Percentiles rank a stretch among this genome's conserved stretches.
phyloP scores from a whole-genome alignment of 2,888 invertebrate genomes.

The Sceliomorpha sp. region DNA sequence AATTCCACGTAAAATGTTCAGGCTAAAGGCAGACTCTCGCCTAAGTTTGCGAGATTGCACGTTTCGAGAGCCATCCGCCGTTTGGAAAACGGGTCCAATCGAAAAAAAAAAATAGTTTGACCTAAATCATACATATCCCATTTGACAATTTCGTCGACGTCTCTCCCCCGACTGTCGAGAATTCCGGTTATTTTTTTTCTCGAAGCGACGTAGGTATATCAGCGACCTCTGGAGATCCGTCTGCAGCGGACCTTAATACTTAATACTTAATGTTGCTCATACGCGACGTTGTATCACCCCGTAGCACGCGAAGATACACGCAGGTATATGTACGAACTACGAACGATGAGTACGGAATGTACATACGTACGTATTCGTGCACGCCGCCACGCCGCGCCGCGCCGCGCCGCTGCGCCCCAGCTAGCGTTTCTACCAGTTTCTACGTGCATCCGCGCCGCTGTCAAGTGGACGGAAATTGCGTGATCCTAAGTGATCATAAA shows the following conservation, averaged over 20 bases:
- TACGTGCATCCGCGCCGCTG: slow-evolving; percentile 21
- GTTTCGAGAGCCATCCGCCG: too few relatives aligned
- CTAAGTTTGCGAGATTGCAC: too few relatives aligned
- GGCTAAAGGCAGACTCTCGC: too few relatives aligned
- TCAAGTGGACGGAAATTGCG: slow-evolving; percentile 43
- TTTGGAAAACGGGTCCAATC: too few relatives aligned
- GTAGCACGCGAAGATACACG: slow-evolving; percentile 23
- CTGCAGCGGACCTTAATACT: slow-evolving; percentile 30
- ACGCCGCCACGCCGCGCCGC: not conserved
- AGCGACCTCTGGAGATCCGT: slow-evolving; percentile 38
- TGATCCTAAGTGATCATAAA: slow-evolving; percentile 46
- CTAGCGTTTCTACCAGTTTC: slow-evolving; percentile 15
- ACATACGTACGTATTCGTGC: slow-evolving; percentile 2
- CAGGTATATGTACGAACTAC: too few relatives aligned
- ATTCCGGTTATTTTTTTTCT: too few relatives aligned
- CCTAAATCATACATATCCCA: too few relatives aligned
- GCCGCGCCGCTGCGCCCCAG: slow-evolving; percentile 20
- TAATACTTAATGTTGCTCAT: slow-evolving; percentile 23
- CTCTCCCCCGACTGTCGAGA: too few relatives aligned
- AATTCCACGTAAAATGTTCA: too few relatives aligned
- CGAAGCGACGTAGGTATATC: slow-evolving; percentile 19
- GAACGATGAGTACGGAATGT: slow-evolving; percentile 14
- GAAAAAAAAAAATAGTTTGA: too few relatives aligned
- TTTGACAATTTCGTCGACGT: too few relatives aligned
- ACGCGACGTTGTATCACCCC: slow-evolving; percentile 33